Evolutionary conservation across 1,140 invertebrate genomes (phyloP).

Genomic region (Drosophila sp.): DNA sequence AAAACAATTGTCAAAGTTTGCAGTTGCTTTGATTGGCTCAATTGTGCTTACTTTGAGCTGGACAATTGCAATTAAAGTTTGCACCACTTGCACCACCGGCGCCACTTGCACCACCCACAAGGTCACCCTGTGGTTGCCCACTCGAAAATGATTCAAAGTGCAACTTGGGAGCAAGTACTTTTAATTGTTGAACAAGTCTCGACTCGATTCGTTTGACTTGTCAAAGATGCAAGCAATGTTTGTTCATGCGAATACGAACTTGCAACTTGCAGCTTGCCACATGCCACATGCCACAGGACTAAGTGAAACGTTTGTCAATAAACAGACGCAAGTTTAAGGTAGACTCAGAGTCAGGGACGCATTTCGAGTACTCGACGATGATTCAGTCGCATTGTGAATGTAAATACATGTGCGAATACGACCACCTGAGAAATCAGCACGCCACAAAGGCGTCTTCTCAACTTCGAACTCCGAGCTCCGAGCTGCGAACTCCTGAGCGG

Average conservation of each 20-base stretch:
- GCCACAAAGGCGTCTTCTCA: neutral
- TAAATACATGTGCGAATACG: conserved; percentile 76
- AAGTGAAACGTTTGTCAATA: conserved; percentile 23
- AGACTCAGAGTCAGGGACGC: neutral
- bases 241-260: conserved; percentile 20
- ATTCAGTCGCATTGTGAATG: conserved; percentile 39
- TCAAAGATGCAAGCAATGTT: conserved; percentile 46
- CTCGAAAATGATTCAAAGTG: conserved; percentile 28
- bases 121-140: neutral
- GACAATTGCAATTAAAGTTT: conserved; percentile 73
- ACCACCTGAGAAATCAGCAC: conserved; percentile 58
- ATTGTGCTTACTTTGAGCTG: conserved; percentile 58
- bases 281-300: conserved; percentile 11
- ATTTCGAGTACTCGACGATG: neutral
- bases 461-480: too few species aligned
- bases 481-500: too few species aligned
- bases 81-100: conserved; percentile 13
- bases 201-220: conserved; percentile 2
- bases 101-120: neutral
- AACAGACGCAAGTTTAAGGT: neutral
- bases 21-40: conserved; percentile 67
- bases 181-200: conserved; percentile 63
- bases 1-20: conserved; percentile 59
- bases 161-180: conserved; percentile 42
- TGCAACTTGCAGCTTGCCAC: conserved; percentile 2